Evolutionary conservation across 2,888 invertebrate species (phyloP).

Genomic region (Catocala sponsa): DNA sequence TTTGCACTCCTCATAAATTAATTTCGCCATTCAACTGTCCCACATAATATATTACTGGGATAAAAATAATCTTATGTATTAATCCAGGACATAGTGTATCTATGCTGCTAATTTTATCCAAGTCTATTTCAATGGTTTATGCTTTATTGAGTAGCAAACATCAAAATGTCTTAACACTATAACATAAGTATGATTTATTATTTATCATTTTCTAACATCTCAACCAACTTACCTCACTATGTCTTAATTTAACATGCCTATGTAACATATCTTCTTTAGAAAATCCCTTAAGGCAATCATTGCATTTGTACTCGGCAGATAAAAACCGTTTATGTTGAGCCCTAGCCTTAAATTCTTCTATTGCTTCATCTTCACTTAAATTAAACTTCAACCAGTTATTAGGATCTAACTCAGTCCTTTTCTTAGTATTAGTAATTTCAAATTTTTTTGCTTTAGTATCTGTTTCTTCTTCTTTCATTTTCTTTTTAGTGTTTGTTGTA

Average conservation of each 20-base stretch:
- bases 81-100: too few relatives aligned
- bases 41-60: too few relatives aligned
- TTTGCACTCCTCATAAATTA: too few relatives aligned
- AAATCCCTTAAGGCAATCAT: constrained; percentile 75
- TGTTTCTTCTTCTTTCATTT: constrained; percentile 37
- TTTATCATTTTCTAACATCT: too few relatives aligned
- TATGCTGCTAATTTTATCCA: too few relatives aligned
- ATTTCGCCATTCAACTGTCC: too few relatives aligned
- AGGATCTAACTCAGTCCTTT: constrained; percentile 58
- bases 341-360: constrained; percentile 64
- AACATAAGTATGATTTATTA: too few relatives aligned
- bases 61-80: too few relatives aligned
- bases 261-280: constrained; percentile 74
- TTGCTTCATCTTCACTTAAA: constrained; percentile 72
- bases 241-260: constrained; percentile 70
- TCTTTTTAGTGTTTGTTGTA: constrained; percentile 30
- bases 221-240: constrained; percentile 65
- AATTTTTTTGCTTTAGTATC: constrained; percentile 49
- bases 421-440: constrained; percentile 46
- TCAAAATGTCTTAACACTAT: too few relatives aligned
- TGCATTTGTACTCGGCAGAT: constrained; percentile 69
- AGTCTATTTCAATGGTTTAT: too few relatives aligned
- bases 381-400: constrained; percentile 69
- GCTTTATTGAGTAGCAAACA: too few relatives aligned
- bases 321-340: constrained; percentile 65